Percentiles rank a stretch among this genome's conserved stretches.
Conservation (phyloP, 2,888 invertebrate species). For the Disparrhopalites patrizii region DNA sequence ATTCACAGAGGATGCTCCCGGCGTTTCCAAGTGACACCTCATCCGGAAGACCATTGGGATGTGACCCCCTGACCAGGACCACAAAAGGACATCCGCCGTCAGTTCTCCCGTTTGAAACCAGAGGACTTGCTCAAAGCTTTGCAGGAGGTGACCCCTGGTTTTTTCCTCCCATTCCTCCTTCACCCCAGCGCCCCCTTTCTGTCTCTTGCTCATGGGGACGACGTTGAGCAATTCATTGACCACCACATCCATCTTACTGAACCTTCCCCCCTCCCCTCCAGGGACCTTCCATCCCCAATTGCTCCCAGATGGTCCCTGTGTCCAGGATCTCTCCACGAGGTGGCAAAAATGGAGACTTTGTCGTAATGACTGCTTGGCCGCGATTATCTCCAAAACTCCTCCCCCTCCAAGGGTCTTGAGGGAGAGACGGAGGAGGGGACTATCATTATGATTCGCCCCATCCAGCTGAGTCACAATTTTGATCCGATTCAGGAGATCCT, state of each 20-base stretch:
- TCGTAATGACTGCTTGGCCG: no score
- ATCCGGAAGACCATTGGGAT: constrained; percentile 42
- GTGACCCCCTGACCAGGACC: constrained; percentile 53
- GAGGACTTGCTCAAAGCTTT: constrained; percentile 63
- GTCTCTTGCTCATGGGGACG: no score
- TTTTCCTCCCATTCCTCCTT: constrained; percentile 37
- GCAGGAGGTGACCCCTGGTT: no score
- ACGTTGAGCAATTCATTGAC: no score
- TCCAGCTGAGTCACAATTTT: constrained; percentile 31
- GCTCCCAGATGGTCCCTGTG: no score
- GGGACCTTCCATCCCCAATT: no score
- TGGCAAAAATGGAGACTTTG: constrained; percentile 35
- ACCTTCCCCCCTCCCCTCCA: no score
- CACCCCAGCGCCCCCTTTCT: constrained; percentile 41
- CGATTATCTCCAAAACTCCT: constrained; percentile 62
- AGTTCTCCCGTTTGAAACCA: constrained; percentile 79
- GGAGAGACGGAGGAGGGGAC: constrained; percentile 66
- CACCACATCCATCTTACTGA: no score
- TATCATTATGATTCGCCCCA: constrained; percentile 45
- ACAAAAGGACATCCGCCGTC: constrained; percentile 73
- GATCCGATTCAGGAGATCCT: constrained; percentile 2
- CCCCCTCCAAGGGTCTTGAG: constrained; percentile 69
- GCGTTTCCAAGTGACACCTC: no score
- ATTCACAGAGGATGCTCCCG: no score
- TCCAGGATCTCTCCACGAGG: no score